Evolutionary conservation across 2,797 vertebrate species (phyloP), one percentile per base, ranked within the genome.

Genomic region (Remorina albescens): DNA sequence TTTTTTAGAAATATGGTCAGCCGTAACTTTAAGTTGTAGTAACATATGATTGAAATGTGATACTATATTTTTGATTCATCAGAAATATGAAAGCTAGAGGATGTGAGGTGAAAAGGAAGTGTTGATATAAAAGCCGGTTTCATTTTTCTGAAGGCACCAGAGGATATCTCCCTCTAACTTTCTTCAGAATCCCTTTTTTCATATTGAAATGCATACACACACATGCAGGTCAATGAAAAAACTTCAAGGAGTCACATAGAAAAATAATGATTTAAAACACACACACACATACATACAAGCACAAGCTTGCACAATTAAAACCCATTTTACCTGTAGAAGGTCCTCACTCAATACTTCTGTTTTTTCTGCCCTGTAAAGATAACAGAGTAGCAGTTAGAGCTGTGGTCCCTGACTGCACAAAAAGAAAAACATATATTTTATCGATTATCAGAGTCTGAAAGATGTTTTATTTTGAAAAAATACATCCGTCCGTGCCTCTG

Each of bases 301-400:
- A 68, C 26, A 39, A 8, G 19, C 44, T 65, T 56, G 56, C 19
- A 64, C 28, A 41, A 6, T 39, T 8, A 72, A 16, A 64, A 12
- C 34, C 39, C 12, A 32, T 28, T 83, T 94, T 88, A 99, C 98
- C 97, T 98, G 98, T 71, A 99, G 93, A 62, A 99, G 96, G 87
- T 99, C 98, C 32, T 99, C 98, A 0, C 95, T 98, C 82, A 99
- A 72, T 84, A 98, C 97, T 90, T 99, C 98, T 0, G 98, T 99
- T 95, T 98, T 99, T 92, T 99, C 98, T 16, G 97, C 98, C 79
- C 94, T 95, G 88, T 78, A 79, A 88, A 80, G 53, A 68, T 8
- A 68, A 70, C 78, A 66, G 56, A 63, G 37, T 63, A 81, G 78
- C 12, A 5, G 62, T 86, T 62, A 86, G 59, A 8, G 28, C n/a